Percentiles rank a stretch among this genome's conserved stretches.
These are phyloP conservation scores for Eulacestoma nigropectus DNA, from an alignment of 2,113 vertebrate species.

Conservation along the genomic window DNA sequence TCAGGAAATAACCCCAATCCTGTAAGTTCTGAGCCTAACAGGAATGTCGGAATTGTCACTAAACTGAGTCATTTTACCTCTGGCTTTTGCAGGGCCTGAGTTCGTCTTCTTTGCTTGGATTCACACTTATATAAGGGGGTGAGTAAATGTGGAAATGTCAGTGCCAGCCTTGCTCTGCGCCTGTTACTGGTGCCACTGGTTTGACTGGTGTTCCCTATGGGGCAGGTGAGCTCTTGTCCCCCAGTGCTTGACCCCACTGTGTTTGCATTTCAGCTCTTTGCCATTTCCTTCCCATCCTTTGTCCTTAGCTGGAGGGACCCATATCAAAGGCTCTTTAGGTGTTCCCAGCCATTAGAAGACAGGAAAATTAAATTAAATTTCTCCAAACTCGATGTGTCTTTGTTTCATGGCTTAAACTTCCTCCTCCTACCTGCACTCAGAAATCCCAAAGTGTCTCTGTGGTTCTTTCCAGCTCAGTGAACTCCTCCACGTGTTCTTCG, in stretches of 20 bases:
- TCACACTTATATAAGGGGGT: accelerated
- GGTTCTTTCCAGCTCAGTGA: neutral
- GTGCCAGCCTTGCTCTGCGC: neutral
- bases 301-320: neutral
- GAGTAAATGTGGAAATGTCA: neutral
- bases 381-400: neutral
- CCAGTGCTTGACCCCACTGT: too few species aligned
- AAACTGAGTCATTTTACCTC: neutral
- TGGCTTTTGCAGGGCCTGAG: neutral
- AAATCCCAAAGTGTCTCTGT: neutral
- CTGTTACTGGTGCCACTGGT: neutral
- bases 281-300: neutral
- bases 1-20: neutral
- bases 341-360: neutral
- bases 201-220: neutral
- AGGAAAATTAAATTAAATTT: neutral
- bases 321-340: neutral
- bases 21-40: neutral
- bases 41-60: neutral
- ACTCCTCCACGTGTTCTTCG: accelerated
- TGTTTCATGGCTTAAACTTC: neutral
- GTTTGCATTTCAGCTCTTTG: neutral
- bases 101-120: neutral
- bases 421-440: neutral
- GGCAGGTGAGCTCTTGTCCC: neutral